These are phyloP conservation scores for Liparis tanakae DNA, from an alignment of 2,797 vertebrate species.

Conservation along the genomic window DNA sequence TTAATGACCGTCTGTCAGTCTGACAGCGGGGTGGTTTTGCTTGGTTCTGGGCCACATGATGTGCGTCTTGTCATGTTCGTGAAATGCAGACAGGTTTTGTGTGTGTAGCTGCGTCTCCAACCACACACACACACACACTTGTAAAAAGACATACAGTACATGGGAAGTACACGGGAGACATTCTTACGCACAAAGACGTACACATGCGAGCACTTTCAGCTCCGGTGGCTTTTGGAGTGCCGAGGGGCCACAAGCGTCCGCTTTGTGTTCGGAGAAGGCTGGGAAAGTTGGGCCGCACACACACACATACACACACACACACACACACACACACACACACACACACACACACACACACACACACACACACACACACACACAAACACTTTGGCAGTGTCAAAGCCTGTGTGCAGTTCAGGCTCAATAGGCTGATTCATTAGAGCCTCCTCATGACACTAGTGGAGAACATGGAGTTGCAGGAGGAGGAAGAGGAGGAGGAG, in stretches of 20 bases:
- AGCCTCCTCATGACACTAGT: constrained; percentile 67
- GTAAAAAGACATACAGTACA: background rate
- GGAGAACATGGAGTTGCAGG: constrained; percentile 57
- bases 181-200: constrained; percentile 10
- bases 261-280: constrained; percentile 70
- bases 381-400: constrained; percentile 53
- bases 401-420: constrained; percentile 53
- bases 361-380: constrained; percentile 41
- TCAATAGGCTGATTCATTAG: constrained; percentile 76
- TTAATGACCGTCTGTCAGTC: constrained; percentile 35
- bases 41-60: constrained; percentile 31
- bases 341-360: constrained; percentile 20
- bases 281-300: constrained; percentile 55
- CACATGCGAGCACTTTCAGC: constrained; percentile 42
- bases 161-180: background rate
- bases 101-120: constrained; percentile 34
- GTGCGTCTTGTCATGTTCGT: constrained; percentile 39
- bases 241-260: constrained; percentile 65
- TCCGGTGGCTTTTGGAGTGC: constrained; percentile 63
- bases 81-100: constrained; percentile 27
- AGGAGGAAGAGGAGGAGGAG: constrained; percentile 20
- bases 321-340: background rate
- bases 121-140: constrained; percentile 14
- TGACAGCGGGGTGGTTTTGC: constrained; percentile 39
- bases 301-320: constrained; percentile 44